Base-by-base conservation (phyloP, 2,888 invertebrate species). In the Amiota mariae region DNA sequence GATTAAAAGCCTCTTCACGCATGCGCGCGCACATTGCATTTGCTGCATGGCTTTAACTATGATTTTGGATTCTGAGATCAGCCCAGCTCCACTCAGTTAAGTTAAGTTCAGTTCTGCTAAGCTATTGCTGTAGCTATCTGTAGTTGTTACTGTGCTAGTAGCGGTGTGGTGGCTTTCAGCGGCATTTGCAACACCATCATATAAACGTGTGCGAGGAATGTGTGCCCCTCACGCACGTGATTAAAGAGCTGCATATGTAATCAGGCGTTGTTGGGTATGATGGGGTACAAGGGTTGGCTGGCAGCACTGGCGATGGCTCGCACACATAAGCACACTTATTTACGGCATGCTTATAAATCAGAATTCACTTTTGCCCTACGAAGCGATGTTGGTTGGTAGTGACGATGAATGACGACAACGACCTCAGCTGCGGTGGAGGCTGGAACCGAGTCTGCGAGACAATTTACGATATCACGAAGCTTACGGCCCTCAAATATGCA, bases 1-100 rank as follows among this genome's bases (percentile, higher is more conserved):
- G 85, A 87, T 81, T 87, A 84, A 82, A 87, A 86, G 81, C 85
- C 84, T 82, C 84, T 87, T 85, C 87, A 87, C 88, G 88, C 88
- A 87, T 88, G 85, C 84, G 78, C 80, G 80, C 75, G 72, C 78
- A 74, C 80, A 80, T 77, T 36, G 36, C 36, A 36, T 36, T 36
- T 6, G 36, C 36, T 15, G 2, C 54, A 79, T 54, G 13, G 64
- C 36, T 59, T 11, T 9, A 20, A 20, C 59, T 15, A 9, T 36
- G 36, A 6, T 20, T 36, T 6, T 36, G 36, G 36, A 36, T 36
- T 36, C 36, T 36, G 36, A 36, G 36, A 1, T 24, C 24, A 24
- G 24, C 24, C 24, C 24, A 24, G 24, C 3, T 2, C 24, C 51
- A 51, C 59, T 18, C n/a, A n/a, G n/a, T n/a, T n/a, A n/a, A n/a